phyloP scores from a whole-genome alignment of 2,797 vertebrate genomes.

The Phylloscopus collybita region DNA sequence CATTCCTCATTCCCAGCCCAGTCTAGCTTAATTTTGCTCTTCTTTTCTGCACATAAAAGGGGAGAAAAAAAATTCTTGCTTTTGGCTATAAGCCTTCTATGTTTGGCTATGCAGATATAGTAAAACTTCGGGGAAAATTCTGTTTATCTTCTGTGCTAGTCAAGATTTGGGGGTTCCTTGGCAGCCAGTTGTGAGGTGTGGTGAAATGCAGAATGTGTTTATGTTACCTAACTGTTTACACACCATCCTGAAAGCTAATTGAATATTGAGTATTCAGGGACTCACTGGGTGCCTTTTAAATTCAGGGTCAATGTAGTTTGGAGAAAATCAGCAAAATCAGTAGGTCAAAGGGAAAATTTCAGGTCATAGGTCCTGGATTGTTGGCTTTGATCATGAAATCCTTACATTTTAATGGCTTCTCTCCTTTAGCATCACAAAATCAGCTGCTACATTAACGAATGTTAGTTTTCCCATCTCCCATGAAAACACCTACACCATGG shows the following conservation, averaged over 20 bases:
- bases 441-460: background rate
- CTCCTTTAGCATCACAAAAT: background rate
- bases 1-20: background rate
- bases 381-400: background rate
- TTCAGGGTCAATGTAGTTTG: background rate
- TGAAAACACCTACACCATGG: background rate
- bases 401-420: background rate
- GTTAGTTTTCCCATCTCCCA: background rate
- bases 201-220: background rate
- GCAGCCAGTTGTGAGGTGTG: background rate
- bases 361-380: background rate
- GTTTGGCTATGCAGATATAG: background rate
- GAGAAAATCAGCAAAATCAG: background rate
- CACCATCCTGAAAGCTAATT: background rate
- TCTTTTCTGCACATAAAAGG: background rate
- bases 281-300: background rate
- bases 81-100: background rate
- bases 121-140: background rate
- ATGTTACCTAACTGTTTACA: background rate
- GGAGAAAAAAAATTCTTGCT: background rate
- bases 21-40: background rate
- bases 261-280: background rate
- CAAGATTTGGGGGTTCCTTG: background rate
- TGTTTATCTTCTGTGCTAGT: background rate
- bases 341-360: background rate